phyloP scores from a whole-genome alignment of 1,140 invertebrate species.

The Limonius californicus region DNA sequence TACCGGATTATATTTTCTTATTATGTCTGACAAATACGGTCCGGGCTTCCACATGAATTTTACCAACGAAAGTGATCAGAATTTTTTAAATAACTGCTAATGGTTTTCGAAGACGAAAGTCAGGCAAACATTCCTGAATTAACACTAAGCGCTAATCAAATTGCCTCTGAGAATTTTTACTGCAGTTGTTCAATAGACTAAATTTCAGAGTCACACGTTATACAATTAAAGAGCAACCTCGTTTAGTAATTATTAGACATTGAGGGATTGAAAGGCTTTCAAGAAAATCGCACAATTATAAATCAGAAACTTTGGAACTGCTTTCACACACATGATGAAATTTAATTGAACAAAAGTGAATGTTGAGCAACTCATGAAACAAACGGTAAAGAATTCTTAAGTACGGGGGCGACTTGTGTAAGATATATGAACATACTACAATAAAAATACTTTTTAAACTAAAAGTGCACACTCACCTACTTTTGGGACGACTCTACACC shows the following conservation, averaged over 20 bases:
- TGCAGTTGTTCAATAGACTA: too few relatives aligned
- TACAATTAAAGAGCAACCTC: too few relatives aligned
- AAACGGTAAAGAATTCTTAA: not conserved
- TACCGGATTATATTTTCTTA: conserved; percentile 8
- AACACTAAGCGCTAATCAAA: too few relatives aligned
- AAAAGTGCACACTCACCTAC: not conserved
- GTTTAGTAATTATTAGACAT: not conserved
- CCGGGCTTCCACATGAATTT: not conserved
- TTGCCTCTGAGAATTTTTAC: too few relatives aligned
- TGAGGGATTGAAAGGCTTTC: not conserved
- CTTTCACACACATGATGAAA: not conserved
- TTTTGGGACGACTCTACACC: too few relatives aligned
- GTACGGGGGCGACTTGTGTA: not conserved
- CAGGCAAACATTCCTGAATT: not conserved
- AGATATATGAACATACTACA: not conserved
- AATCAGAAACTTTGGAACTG: not conserved
- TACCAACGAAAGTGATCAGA: not conserved
- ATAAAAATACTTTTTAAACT: not conserved
- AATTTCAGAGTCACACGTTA: too few relatives aligned
- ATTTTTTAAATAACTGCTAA: not conserved
- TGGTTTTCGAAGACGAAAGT: not conserved
- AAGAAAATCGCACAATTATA: not conserved
- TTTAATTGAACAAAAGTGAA: too few relatives aligned
- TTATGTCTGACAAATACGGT: conserved; percentile 4
- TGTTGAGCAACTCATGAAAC: too few relatives aligned